Evolutionary conservation across 1,140 invertebrate species (phyloP).

Genomic region (Metopolophium dirhodum): DNA sequence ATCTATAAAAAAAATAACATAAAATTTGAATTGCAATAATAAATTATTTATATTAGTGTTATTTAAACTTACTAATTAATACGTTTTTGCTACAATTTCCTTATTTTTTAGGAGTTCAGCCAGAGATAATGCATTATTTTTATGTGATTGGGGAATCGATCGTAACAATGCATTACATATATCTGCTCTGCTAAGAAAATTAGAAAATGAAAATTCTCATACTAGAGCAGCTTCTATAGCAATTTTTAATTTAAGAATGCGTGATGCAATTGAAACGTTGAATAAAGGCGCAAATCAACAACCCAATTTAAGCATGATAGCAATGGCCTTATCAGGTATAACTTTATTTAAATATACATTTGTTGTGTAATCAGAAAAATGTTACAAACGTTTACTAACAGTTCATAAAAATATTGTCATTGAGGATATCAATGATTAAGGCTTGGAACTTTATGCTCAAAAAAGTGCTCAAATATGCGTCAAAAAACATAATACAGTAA

Average conservation of each 20-base stretch:
- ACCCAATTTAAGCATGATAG: constrained; percentile 71
- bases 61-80: background rate
- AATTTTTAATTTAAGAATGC: constrained; percentile 86
- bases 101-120: constrained; percentile 72
- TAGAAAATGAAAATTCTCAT: constrained; percentile 66
- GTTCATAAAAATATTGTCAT: background rate
- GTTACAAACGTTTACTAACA: background rate
- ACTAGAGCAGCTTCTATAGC: constrained; percentile 88
- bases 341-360: constrained; percentile 49
- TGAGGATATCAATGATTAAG: background rate
- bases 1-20: background rate
- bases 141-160: constrained; percentile 88
- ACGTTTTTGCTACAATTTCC: background rate
- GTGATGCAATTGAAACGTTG: constrained; percentile 84
- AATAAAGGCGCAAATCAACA: constrained; percentile 69
- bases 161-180: constrained; percentile 44
- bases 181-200: constrained; percentile 56
- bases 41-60: background rate
- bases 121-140: constrained; percentile 77
- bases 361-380: background rate
- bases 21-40: background rate
- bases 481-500: too few species aligned
- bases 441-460: too few species aligned
- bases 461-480: too few species aligned
- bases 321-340: constrained; percentile 80